Conservation (phyloP, 2,113 vertebrate species). For the Macheiramphus alcinus region DNA sequence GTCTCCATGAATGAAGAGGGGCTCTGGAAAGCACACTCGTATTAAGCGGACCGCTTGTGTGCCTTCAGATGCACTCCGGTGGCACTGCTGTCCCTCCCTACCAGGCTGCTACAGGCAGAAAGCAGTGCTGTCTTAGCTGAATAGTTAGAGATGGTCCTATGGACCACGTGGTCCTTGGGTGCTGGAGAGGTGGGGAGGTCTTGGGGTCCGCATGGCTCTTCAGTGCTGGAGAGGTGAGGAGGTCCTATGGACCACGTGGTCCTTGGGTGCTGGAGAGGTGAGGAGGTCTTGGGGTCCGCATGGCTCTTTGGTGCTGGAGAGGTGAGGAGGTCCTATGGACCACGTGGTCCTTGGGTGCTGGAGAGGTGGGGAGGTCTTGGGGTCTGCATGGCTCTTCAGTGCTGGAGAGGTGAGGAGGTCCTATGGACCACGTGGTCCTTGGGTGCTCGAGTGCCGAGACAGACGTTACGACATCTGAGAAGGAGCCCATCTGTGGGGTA, state of each 20-base stretch:
- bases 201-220: neutral
- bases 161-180: neutral
- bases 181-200: neutral
- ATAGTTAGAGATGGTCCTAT: neutral
- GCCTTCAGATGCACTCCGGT: neutral
- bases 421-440: neutral
- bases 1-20: neutral
- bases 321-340: neutral
- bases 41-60: neutral
- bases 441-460: neutral
- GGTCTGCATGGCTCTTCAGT: neutral
- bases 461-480: neutral
- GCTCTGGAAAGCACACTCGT: neutral
- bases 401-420: neutral
- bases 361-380: too few species aligned
- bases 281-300: too few species aligned
- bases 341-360: neutral
- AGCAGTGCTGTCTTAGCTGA: neutral
- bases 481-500: neutral
- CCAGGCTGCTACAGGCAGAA: neutral
- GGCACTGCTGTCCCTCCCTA: neutral
- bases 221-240: neutral
- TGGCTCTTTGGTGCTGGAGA: neutral
- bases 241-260: accelerated
- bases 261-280: neutral